phyloP scores from a whole-genome alignment of 2,888 invertebrate genomes.

The Teleiodes luculella region DNA sequence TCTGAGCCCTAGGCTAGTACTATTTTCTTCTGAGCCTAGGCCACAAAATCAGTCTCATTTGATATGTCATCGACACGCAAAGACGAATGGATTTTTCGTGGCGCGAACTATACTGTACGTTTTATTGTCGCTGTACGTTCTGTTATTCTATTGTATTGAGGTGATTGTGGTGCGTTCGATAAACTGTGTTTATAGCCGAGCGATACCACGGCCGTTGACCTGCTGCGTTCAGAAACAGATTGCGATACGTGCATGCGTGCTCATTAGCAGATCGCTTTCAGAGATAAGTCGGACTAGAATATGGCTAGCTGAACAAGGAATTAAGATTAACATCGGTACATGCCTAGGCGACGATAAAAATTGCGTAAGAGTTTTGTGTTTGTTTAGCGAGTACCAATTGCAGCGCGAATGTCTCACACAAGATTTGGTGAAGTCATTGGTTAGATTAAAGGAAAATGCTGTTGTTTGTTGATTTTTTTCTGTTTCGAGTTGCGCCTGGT shows the following conservation, averaged over 20 bases:
- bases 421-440: too few species aligned
- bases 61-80: too few species aligned
- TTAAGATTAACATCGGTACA: background rate
- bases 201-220: constrained; percentile 66
- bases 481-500: too few species aligned
- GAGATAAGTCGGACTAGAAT: constrained; percentile 31
- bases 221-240: constrained; percentile 37
- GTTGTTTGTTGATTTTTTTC: too few species aligned
- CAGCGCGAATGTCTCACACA: background rate
- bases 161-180: constrained; percentile 59
- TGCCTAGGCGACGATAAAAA: background rate
- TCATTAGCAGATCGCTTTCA: constrained; percentile 47
- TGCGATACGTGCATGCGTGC: constrained; percentile 44
- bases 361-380: background rate
- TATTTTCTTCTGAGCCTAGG: too few species aligned
- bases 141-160: constrained; percentile 50
- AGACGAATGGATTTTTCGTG: too few species aligned
- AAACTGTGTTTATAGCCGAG: constrained; percentile 61
- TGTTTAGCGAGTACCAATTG: too few species aligned
- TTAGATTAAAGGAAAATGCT: too few species aligned
- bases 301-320: background rate
- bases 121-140: constrained; percentile 63
- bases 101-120: constrained; percentile 41
- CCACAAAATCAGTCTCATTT: too few species aligned
- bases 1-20: too few species aligned